Base-by-base conservation (phyloP, 2,888 invertebrate genomes). In the Strigamia transsilvanica region DNA sequence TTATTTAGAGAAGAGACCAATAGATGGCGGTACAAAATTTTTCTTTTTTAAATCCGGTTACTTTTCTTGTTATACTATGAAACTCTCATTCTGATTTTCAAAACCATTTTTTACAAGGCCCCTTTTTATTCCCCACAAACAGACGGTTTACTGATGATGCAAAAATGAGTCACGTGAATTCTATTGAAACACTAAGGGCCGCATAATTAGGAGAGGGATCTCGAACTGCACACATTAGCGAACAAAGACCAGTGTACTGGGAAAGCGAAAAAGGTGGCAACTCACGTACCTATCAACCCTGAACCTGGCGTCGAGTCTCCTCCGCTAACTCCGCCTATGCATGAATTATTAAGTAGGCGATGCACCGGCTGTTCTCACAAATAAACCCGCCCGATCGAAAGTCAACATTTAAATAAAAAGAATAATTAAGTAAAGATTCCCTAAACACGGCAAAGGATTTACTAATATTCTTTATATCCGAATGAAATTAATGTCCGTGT, bases 341-440 rank as follows among this genome's bases (percentile, higher is more conserved):
- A 79, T 79, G 79, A 79, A 79, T 79, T 79, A 79, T 79, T 79
- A 79, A 79, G 38, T 15, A 79, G 41, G 15, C 38, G 15, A 23
- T 13, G 38, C 38, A 38, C 21, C 10, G 79, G 79, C 79, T 79
- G 15, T 79, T 79, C 41, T n/a, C 79, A 42, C 79, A 73, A 73
- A 73, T 32, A 27, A n/a, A 56, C 56, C n/a, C 18, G 21, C 56
- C 56, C 56, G 18, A 9, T 18, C 18, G 18, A 56, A 18, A 18
- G 9, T 56, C 56, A 1, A 56, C 4, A 56, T 56, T n/a, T 18
- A 56, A 56, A 15, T 18, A 56, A 6, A 9, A 18, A 56, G 21
- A n/a, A 2, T 1, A n/a, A 56, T 21, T 6, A 56, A 18, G 4
- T 18, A 9, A 56, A 15, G 10, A 56, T 18, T 56, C 18, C n/a